phyloP scores from a whole-genome alignment of 2,888 invertebrate species.

The Drosophila stalkeri region DNA sequence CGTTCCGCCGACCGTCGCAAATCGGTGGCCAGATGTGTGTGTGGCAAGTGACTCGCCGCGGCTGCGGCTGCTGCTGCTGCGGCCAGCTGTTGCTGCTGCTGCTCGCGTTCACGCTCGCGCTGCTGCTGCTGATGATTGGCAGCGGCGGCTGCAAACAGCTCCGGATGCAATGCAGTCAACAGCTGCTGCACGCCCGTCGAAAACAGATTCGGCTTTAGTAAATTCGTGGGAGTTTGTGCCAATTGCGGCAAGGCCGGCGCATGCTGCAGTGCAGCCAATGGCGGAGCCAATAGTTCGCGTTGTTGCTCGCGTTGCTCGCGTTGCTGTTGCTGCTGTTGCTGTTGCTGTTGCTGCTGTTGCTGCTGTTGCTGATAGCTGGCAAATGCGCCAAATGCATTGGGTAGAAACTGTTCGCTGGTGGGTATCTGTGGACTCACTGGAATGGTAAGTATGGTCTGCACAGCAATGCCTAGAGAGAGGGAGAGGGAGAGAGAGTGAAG shows the following conservation, averaged over 20 bases:
- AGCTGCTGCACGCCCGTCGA: constrained; percentile 91
- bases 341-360: constrained; percentile 57
- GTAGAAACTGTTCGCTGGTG: constrained; percentile 87
- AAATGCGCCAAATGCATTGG: constrained; percentile 82
- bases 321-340: constrained; percentile 46
- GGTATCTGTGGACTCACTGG: constrained; percentile 95
- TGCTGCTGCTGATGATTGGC: constrained; percentile 86
- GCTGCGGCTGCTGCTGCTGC: constrained; percentile 53
- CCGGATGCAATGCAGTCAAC: constrained; percentile 90
- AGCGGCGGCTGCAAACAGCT: constrained; percentile 86
- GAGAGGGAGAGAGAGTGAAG: constrained; percentile 25
- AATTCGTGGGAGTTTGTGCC: constrained; percentile 87
- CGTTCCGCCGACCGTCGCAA: constrained; percentile 75
- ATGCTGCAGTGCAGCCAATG: constrained; percentile 78
- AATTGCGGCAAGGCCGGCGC: constrained; percentile 83
- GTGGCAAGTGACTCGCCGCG: constrained; percentile 62
- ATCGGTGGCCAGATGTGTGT: constrained; percentile 67
- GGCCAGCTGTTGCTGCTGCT: constrained; percentile 67
- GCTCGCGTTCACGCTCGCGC: constrained; percentile 74
- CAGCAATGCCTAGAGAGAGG: constrained; percentile 91
- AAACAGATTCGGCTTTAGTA: constrained; percentile 91
- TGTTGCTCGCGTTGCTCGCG: constrained; percentile 65
- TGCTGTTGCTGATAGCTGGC: constrained; percentile 76
- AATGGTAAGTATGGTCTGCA: constrained; percentile 97
- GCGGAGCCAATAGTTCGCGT: constrained; percentile 84